Percentiles rank a stretch among this genome's conserved stretches.
Conservation (phyloP, 2,888 invertebrate genomes). For the Agrotis ipsilon region DNA sequence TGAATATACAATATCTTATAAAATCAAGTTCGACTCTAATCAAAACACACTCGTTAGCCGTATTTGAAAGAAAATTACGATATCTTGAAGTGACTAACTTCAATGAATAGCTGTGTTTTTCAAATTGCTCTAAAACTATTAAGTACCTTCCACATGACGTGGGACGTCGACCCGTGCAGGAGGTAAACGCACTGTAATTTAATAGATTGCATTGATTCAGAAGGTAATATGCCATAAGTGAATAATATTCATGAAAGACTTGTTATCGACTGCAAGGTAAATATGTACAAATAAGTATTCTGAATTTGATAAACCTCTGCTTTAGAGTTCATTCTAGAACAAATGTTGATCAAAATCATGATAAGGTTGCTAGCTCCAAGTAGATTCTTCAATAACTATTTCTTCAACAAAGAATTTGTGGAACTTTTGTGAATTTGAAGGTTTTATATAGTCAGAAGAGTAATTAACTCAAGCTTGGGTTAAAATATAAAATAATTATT, state of each 20-base stretch:
- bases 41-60: slow-evolving; percentile 15
- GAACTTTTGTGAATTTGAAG: not conserved
- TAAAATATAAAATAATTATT: not conserved
- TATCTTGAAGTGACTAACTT: not conserved
- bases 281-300: slow-evolving; percentile 8
- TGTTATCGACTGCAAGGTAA: slow-evolving; percentile 7
- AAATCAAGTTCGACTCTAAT: slow-evolving; percentile 22
- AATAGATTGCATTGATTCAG: not conserved
- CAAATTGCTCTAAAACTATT: not conserved
- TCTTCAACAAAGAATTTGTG: not conserved
- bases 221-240: not conserved
- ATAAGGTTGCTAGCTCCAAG: slow-evolving; percentile 20
- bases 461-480: not conserved
- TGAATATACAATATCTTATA: slow-evolving; percentile 10
- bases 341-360: slow-evolving; percentile 36
- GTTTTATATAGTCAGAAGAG: not conserved
- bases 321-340: slow-evolving; percentile 4
- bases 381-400: slow-evolving; percentile 11
- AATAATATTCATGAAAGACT: slow-evolving; percentile 10
- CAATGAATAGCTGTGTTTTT: not conserved
- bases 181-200: not conserved
- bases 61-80: slow-evolving; percentile 15
- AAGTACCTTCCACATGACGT: not conserved
- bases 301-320: too few species aligned
- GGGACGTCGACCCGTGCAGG: not conserved